These are phyloP conservation scores for Limosa lapponica DNA, from an alignment of 2,797 vertebrate species.

Conservation along the genomic window DNA sequence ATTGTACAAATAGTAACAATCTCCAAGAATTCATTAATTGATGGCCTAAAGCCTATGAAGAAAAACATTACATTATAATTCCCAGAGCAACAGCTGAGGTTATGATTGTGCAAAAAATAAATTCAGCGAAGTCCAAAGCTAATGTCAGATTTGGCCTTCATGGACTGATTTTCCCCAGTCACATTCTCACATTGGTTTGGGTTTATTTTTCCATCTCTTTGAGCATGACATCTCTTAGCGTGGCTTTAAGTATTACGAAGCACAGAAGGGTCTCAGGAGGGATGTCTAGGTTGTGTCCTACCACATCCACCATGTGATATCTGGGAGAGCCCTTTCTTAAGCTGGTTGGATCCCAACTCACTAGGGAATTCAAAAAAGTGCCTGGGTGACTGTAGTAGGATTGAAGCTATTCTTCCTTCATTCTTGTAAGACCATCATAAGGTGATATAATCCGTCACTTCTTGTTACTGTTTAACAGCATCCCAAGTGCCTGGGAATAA, in stretches of 20 bases:
- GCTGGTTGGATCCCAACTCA: background rate
- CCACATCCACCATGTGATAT: background rate
- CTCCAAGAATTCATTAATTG: background rate
- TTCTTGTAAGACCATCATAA: background rate
- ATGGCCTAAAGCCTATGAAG: background rate
- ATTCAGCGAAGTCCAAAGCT: background rate
- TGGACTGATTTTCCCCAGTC: background rate
- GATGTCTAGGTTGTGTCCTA: background rate
- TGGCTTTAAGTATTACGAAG: background rate
- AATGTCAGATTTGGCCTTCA: background rate
- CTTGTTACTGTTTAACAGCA: background rate
- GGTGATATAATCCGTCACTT: background rate
- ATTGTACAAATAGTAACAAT: background rate
- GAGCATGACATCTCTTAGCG: background rate
- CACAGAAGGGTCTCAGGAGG: background rate
- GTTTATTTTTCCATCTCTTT: background rate
- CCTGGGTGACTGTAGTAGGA: background rate
- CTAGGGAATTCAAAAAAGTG: background rate
- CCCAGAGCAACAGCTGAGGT: background rate
- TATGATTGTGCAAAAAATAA: background rate
- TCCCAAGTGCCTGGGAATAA: background rate
- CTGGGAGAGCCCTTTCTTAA: background rate
- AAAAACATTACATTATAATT: background rate
- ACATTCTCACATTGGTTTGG: background rate
- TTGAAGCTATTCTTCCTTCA: background rate